Percentiles rank a stretch among this genome's conserved stretches.
These are phyloP conservation scores for Aphis gossypii DNA, from an alignment of 1,140 invertebrate genomes.

Conservation along the genomic window DNA sequence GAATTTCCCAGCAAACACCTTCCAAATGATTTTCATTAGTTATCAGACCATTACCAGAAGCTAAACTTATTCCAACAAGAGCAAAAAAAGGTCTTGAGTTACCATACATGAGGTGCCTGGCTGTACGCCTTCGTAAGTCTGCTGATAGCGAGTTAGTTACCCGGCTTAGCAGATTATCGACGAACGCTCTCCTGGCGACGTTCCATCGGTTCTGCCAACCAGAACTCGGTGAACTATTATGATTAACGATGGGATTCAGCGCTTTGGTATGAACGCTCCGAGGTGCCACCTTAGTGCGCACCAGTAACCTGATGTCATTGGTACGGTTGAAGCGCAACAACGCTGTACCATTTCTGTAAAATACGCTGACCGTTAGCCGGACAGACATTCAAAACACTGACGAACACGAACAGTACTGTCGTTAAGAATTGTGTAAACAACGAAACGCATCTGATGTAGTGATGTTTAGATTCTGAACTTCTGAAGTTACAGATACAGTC, in stretches of 20 bases:
- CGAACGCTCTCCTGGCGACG: constrained; percentile 70
- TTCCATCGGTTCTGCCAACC: constrained; percentile 59
- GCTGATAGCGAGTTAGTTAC: constrained; percentile 73
- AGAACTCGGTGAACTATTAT: neutral
- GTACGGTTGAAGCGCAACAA: constrained; percentile 30
- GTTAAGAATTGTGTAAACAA: neutral
- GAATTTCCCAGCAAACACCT: constrained; percentile 80
- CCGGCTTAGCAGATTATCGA: constrained; percentile 74
- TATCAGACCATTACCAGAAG: constrained; percentile 76
- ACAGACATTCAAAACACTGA: constrained; percentile 46
- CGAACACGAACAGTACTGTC: neutral
- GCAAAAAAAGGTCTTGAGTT: constrained; percentile 79
- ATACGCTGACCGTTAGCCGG: constrained; percentile 17
- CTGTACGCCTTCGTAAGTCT: constrained; percentile 71
- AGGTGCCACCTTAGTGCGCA: neutral
- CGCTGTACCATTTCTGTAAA: constrained; percentile 51
- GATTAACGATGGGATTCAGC: neutral
- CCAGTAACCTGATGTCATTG: constrained; percentile 26
- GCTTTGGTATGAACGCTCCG: constrained; percentile 21
- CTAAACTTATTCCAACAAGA: constrained; percentile 77
- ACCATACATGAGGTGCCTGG: constrained; percentile 72
- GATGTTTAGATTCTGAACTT: neutral
- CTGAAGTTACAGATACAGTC: neutral
- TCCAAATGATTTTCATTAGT: constrained; percentile 82
- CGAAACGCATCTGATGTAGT: neutral